phyloP scores from a whole-genome alignment of 2,113 vertebrate species.

The Dissostichus mawsoni region DNA sequence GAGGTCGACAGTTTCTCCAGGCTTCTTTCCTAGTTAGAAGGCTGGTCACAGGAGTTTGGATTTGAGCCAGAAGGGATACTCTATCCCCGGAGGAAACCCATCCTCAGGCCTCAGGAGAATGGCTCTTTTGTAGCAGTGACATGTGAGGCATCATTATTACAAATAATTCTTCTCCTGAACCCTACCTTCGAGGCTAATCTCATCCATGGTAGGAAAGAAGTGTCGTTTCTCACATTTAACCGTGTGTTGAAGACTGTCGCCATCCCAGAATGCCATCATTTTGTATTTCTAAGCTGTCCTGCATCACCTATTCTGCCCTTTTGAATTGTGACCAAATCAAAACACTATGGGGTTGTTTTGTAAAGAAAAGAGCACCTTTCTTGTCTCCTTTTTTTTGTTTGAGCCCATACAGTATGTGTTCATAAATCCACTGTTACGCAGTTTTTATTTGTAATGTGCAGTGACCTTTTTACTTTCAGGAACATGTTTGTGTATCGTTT shows the following conservation, averaged over 20 bases:
- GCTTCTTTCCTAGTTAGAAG: conserved; percentile 9
- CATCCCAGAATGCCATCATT: background rate
- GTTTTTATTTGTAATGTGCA: conserved; percentile 3
- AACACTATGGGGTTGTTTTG: conserved; percentile 47
- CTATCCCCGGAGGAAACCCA: conserved; percentile 77
- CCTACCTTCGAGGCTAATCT: conserved; percentile 24
- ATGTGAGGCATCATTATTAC: conserved; percentile 63
- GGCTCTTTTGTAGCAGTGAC: conserved; percentile 72
- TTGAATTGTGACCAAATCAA: conserved; percentile 41
- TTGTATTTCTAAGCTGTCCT: conserved; percentile 24
- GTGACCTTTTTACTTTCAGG: conserved; percentile 13
- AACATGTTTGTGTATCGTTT: background rate
- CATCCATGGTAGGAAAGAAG: background rate
- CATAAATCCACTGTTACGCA: background rate
- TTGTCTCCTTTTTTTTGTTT: conserved; percentile 54
- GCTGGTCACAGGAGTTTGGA: conserved; percentile 48
- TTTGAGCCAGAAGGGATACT: conserved; percentile 60
- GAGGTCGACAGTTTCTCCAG: conserved; percentile 13
- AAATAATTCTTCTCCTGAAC: conserved; percentile 54
- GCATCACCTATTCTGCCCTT: conserved; percentile 16
- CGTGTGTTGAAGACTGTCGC: conserved; percentile 2
- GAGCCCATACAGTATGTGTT: conserved; percentile 25
- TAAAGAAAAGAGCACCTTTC: conserved; percentile 51
- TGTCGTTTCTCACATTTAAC: background rate
- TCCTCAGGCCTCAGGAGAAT: conserved; percentile 66